Percentiles rank a stretch among this genome's conserved stretches.
Evolutionary conservation across 2,797 vertebrate species (phyloP).

Genomic region (Dallia pectoralis): DNA sequence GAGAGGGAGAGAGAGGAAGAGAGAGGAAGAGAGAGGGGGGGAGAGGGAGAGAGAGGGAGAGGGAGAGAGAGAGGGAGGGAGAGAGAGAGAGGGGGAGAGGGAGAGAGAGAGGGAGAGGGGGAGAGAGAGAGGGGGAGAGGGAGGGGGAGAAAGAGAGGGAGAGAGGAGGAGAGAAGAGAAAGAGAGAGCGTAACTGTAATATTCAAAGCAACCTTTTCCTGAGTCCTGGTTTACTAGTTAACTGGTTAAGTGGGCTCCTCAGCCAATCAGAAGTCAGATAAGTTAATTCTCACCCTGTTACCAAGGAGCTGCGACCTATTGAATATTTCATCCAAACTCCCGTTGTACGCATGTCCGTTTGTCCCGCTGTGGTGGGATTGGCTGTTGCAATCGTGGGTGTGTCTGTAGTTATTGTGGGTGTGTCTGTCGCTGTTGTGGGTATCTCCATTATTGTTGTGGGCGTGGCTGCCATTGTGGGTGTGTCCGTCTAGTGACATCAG

Average conservation of each 20-base stretch:
- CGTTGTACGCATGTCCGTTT: not conserved
- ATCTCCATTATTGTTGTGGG: not conserved
- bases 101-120: not conserved
- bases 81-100: not conserved
- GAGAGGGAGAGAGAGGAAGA: not conserved
- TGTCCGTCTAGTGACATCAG: conserved; percentile 13
- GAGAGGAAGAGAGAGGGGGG: too few relatives aligned
- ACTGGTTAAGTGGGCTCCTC: not conserved
- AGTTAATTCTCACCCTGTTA: not conserved
- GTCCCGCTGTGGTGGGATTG: too few relatives aligned
- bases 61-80: not conserved
- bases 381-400: not conserved
- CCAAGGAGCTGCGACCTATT: not conserved
- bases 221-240: too few relatives aligned
- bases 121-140: not conserved
- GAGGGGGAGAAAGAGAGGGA: not conserved
- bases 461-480: conserved; percentile 1
- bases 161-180: not conserved
- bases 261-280: not conserved
- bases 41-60: too few relatives aligned
- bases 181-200: not conserved
- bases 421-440: not conserved
- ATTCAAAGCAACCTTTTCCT: not conserved
- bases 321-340: not conserved
- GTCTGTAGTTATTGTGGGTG: not conserved